Percentiles rank a stretch among this genome's conserved stretches.
These are phyloP conservation scores for Chroicocephalus ridibundus DNA, from an alignment of 2,113 vertebrate genomes.

Conservation along the genomic window DNA sequence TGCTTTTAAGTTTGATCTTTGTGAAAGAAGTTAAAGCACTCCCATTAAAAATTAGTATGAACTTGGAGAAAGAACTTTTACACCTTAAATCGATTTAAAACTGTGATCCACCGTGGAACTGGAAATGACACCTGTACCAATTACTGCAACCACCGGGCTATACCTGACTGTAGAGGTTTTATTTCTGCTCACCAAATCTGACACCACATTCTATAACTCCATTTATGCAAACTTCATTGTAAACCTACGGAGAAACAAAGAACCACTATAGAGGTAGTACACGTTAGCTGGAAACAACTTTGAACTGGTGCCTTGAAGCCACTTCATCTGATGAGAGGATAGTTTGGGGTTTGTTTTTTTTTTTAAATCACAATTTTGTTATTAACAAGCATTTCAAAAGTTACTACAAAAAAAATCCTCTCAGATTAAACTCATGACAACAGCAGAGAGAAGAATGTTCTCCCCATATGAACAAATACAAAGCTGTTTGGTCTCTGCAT, in stretches of 20 bases:
- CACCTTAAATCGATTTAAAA: background rate
- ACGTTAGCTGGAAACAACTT: background rate
- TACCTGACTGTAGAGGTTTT: background rate
- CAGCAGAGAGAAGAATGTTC: background rate
- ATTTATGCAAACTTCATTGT: background rate
- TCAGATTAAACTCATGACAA: background rate
- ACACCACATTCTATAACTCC: background rate
- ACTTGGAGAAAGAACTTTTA: background rate
- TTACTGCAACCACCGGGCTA: background rate
- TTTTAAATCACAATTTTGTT: background rate
- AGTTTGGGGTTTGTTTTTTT: background rate
- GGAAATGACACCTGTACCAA: background rate
- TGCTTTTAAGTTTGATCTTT: background rate
- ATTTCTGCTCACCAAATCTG: background rate
- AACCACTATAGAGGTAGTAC: accelerated
- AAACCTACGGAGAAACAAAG: background rate
- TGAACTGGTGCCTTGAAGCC: background rate
- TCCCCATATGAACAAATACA: conserved; percentile 13
- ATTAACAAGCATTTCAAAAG: background rate
- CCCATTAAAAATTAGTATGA: background rate
- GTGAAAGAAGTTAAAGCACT: background rate
- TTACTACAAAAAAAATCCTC: background rate
- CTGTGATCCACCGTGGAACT: background rate
- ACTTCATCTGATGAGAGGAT: background rate
- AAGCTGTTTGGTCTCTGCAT: conserved; percentile 16